phyloP scores from a whole-genome alignment of 2,113 vertebrate species.

The Chitala chitala region DNA sequence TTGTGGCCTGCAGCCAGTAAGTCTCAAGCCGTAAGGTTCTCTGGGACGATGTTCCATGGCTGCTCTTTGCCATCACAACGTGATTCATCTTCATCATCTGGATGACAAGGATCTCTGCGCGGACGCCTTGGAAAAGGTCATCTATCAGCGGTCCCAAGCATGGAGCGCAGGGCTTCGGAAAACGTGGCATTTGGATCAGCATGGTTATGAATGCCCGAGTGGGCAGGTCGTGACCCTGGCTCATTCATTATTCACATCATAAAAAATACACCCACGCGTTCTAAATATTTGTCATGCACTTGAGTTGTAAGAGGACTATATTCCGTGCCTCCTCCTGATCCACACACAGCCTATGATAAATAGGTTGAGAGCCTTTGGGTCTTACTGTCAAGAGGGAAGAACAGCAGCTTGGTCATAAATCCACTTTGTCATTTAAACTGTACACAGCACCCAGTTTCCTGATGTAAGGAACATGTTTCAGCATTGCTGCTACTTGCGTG shows the following conservation, averaged over 20 bases:
- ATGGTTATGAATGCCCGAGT: background rate
- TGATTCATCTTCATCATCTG: conserved; percentile 20
- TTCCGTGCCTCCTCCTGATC: background rate
- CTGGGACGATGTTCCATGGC: background rate
- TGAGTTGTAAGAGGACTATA: background rate
- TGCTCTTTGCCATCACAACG: background rate
- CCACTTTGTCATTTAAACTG: background rate
- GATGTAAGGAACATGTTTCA: background rate
- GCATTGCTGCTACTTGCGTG: background rate
- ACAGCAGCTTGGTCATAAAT: background rate
- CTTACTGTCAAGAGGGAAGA: background rate
- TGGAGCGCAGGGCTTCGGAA: background rate
- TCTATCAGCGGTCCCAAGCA: background rate
- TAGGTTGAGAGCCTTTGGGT: background rate
- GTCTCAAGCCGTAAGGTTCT: background rate
- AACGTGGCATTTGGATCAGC: background rate
- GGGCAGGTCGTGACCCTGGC: background rate
- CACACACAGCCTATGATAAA: background rate
- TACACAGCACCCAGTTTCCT: background rate
- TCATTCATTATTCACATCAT: background rate
- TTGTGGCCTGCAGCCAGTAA: background rate
- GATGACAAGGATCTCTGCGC: conserved; percentile 15
- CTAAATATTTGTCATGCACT: background rate
- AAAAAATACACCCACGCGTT: background rate
- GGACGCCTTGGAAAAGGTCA: conserved; percentile 1